Evolutionary conservation across 35 echinoderm and acorn worm species (phyloP).

Genomic region (Eucidaris tribuloides): DNA sequence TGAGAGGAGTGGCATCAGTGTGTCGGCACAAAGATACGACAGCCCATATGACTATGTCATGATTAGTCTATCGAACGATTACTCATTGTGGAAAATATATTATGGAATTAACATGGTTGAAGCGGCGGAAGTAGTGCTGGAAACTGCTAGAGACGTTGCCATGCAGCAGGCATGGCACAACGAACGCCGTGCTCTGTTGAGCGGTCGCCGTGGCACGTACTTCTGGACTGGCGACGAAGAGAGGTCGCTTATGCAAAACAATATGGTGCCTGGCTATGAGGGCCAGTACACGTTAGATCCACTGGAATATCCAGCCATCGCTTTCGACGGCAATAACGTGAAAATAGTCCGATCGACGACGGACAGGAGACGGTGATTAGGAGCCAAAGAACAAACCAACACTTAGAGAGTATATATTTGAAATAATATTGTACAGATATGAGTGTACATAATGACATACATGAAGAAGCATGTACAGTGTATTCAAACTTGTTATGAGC

Average conservation of each 20-base stretch:
- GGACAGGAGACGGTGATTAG: slow-evolving; percentile 1
- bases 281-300: slow-evolving; percentile 70
- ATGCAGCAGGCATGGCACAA: slow-evolving; percentile 80
- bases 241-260: slow-evolving; percentile 54
- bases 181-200: slow-evolving; percentile 47
- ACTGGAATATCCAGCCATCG: slow-evolving; percentile 65
- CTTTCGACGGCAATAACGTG: slow-evolving; percentile 93
- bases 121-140: slow-evolving; percentile 50
- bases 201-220: slow-evolving; percentile 58
- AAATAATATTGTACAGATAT: too few species aligned
- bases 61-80: slow-evolving; percentile 42
- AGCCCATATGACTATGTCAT: slow-evolving; percentile 26
- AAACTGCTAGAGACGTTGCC: slow-evolving; percentile 63
- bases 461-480: too few species aligned
- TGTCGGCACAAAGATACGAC: slow-evolving; percentile 9
- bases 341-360: slow-evolving; percentile 40
- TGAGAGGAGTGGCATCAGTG: slow-evolving; percentile 2
- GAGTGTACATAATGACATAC: too few species aligned
- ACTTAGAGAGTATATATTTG: too few species aligned
- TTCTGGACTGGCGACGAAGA: slow-evolving; percentile 74
- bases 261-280: slow-evolving; percentile 59
- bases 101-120: slow-evolving; percentile 65
- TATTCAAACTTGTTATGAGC: too few species aligned
- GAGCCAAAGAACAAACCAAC: too few species aligned
- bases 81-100: slow-evolving; percentile 67